Conservation (phyloP, 2,888 invertebrate species). For the Creontiades dilutus region DNA sequence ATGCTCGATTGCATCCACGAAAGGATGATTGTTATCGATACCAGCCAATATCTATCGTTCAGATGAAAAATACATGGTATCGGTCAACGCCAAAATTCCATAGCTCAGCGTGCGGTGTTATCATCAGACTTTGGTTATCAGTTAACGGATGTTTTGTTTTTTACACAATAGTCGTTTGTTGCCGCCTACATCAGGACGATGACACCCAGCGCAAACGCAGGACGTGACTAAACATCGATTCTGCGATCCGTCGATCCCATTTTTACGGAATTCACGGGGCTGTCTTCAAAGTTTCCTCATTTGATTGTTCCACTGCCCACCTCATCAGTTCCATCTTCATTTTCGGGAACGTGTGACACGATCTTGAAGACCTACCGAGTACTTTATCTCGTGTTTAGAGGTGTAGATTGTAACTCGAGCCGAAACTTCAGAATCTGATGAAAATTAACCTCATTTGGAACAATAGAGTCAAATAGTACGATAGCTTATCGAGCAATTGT, state of each 20-base stretch:
- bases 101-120: not conserved
- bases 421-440: too few species aligned
- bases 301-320: not conserved
- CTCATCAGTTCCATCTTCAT: not conserved
- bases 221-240: conserved; percentile 3
- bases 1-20: too few species aligned
- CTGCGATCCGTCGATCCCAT: not conserved
- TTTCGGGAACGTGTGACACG: not conserved
- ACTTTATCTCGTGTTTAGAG: too few species aligned
- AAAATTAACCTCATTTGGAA: too few species aligned
- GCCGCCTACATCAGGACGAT: conserved; percentile 15
- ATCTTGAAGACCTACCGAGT: too few species aligned
- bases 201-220: not conserved
- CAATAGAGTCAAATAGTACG: too few species aligned
- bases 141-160: conserved; percentile 7
- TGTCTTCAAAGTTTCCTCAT: not conserved
- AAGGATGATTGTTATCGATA: too few species aligned
- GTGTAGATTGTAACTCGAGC: too few species aligned
- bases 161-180: not conserved
- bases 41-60: too few species aligned
- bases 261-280: not conserved
- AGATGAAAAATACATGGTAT: too few species aligned
- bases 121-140: not conserved
- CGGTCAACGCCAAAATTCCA: too few species aligned
- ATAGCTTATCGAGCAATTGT: too few species aligned